Conservation (phyloP, 2,113 vertebrate genomes). For the Cheirogaleus medius region DNA sequence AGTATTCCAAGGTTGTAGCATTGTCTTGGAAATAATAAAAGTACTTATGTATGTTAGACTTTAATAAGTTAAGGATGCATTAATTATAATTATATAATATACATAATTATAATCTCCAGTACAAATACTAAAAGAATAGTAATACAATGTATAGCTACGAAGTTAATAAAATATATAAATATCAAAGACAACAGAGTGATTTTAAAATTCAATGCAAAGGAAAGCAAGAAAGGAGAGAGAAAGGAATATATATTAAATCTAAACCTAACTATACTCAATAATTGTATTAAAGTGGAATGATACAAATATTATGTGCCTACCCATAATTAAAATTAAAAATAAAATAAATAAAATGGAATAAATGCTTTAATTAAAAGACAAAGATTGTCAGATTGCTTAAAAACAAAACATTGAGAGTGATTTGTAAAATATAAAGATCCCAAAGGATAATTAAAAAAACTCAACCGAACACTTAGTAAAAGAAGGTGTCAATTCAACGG, state of each 20-base stretch:
- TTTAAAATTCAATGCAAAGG: not conserved
- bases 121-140: not conserved
- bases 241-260: not conserved
- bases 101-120: not conserved
- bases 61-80: not conserved
- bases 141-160: not conserved
- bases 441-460: not conserved
- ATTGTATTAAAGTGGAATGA: not conserved
- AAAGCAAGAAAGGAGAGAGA: not conserved
- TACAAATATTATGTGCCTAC: too few relatives aligned
- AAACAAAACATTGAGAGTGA: not conserved
- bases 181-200: not conserved
- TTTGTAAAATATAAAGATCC: not conserved
- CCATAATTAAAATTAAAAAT: too few relatives aligned
- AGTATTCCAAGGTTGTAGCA: not conserved
- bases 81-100: too few relatives aligned
- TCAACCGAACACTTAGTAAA: not conserved
- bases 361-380: not conserved
- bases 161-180: not conserved
- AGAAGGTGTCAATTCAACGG: not conserved
- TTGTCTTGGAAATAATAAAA: not conserved
- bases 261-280: not conserved
- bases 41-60: not conserved
- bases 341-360: not conserved
- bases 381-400: not conserved